Conservation (phyloP, 2,888 invertebrate species). For the Conus canariensis region DNA sequence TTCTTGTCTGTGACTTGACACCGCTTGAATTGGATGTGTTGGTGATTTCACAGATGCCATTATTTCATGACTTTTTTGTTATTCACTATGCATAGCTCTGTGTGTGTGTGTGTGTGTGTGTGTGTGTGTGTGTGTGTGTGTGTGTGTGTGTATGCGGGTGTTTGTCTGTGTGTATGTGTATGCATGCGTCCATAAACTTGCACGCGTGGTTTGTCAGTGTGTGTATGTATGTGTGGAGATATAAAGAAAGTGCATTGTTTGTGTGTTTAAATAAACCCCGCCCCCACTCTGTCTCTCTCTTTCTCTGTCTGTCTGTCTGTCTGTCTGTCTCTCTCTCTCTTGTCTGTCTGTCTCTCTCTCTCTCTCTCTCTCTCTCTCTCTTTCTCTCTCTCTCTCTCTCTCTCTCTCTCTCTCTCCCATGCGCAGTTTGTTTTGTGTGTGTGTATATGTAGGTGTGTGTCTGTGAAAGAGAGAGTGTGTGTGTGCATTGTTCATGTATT, state of each 20-base stretch:
- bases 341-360: neutral
- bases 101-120: neutral
- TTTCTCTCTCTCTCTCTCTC: too few relatives aligned
- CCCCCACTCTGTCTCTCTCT: constrained; percentile 31
- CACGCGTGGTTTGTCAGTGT: too few relatives aligned
- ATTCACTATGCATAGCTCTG: neutral
- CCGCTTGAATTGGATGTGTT: too few relatives aligned
- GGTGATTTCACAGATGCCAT: too few relatives aligned
- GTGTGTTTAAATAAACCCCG: neutral
- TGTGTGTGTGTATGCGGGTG: neutral
- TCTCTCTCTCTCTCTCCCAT: too few relatives aligned
- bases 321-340: neutral
- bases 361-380: too few relatives aligned
- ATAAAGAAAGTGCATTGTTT: too few relatives aligned
- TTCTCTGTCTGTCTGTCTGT: constrained; percentile 35
- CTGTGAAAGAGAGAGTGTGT: too few relatives aligned
- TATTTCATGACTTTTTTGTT: too few relatives aligned
- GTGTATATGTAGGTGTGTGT: neutral
- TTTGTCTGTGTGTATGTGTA: neutral
- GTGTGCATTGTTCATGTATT: too few relatives aligned
- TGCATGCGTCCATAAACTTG: neutral
- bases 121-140: neutral
- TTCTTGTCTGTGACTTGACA: too few relatives aligned
- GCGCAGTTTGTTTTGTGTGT: neutral
- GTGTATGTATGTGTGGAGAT: too few relatives aligned